Evolutionary conservation across 2,113 vertebrate species (phyloP).

Genomic region (Pholis gunnellus): DNA sequence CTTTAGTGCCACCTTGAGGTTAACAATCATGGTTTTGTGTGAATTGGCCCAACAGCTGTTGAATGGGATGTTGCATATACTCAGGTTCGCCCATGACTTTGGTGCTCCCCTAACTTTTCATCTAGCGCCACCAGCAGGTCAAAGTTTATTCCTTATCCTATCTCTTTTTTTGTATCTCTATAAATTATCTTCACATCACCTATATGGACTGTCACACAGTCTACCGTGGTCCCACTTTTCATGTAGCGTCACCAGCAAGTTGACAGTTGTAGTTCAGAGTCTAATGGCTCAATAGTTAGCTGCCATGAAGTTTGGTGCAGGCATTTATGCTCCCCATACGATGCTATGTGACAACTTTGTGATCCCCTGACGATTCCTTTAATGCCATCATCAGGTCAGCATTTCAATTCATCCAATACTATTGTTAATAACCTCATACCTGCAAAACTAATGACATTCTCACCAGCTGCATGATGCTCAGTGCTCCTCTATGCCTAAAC

Average conservation of each 20-base stretch:
- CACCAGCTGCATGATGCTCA: conserved; percentile 10
- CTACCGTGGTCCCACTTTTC: neutral
- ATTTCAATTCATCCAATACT: neutral
- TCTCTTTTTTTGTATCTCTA: neutral
- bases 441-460: conserved; percentile 12
- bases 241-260: neutral
- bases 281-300: neutral
- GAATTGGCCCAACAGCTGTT: neutral
- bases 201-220: neutral
- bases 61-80: neutral
- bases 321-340: conserved; percentile 4
- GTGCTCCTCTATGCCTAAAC: conserved; percentile 5
- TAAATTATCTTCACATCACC: neutral
- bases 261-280: neutral
- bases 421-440: conserved; percentile 11
- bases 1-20: neutral
- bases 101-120: neutral
- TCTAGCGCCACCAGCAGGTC: neutral
- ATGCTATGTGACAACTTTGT: neutral
- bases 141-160: neutral
- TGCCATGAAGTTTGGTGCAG: neutral
- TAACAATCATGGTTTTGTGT: neutral
- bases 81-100: neutral
- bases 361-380: conserved; percentile 1
- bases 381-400: neutral